A percentile compares a stretch with the other conserved stretches of the same genome.
These are phyloP conservation scores for Hyppa rectilinea DNA, from an alignment of 2,888 invertebrate genomes.

Conservation along the genomic window DNA sequence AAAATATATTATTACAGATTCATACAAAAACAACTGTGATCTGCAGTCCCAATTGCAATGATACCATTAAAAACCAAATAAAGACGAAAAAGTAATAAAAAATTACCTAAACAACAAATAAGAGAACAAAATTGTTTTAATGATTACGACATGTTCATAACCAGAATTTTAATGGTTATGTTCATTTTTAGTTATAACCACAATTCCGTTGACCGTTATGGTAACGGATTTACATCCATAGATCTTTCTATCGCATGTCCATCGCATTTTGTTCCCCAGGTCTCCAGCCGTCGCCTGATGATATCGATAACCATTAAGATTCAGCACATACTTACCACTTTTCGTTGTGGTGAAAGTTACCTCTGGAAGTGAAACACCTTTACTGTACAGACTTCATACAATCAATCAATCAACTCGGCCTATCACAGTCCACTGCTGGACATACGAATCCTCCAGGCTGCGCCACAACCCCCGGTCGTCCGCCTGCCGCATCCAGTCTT, in stretches of 20 bases:
- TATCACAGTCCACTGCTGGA: too few relatives aligned
- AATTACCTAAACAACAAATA: not conserved
- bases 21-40: not conserved
- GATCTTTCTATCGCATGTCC: slow-evolving; percentile 17
- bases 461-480: too few relatives aligned
- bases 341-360: slow-evolving; percentile 3
- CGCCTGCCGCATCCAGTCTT: too few relatives aligned
- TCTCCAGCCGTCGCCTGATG: slow-evolving; percentile 2
- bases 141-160: too few relatives aligned
- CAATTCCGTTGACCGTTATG: slow-evolving; percentile 2
- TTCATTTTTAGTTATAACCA: not conserved
- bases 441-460: too few relatives aligned
- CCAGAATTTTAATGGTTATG: slow-evolving; percentile 34
- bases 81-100: not conserved
- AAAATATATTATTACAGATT: not conserved
- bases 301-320: slow-evolving; percentile 13
- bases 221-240: slow-evolving; percentile 16
- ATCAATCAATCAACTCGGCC: too few relatives aligned
- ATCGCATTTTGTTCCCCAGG: slow-evolving; percentile 9
- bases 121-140: too few relatives aligned
- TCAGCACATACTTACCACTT: slow-evolving; percentile 23
- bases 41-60: not conserved
- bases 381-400: too few relatives aligned
- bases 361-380: slow-evolving; percentile 1
- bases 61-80: not conserved